These are phyloP conservation scores for Helicoverpa assulta DNA, from an alignment of 2,888 invertebrate species.

Conservation along the genomic window DNA sequence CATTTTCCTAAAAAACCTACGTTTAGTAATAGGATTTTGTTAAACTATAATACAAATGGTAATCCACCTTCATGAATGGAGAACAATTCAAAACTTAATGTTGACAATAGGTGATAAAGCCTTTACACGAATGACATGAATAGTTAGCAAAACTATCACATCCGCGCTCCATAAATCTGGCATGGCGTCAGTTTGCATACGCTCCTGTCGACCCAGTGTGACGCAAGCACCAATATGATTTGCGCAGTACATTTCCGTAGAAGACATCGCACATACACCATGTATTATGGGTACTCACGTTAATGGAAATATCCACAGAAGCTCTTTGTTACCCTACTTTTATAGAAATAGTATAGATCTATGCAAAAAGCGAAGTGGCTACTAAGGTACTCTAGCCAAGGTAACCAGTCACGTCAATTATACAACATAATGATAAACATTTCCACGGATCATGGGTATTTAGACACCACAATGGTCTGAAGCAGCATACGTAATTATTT, in stretches of 20 bases:
- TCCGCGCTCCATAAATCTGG: slow-evolving; percentile 64
- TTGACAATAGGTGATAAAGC: slow-evolving; percentile 61
- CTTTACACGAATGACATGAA: slow-evolving; percentile 54
- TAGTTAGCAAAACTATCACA: slow-evolving; percentile 72
- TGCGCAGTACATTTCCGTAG: slow-evolving; percentile 72
- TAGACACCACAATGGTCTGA: slow-evolving; percentile 72
- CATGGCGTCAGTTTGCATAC: slow-evolving; percentile 63
- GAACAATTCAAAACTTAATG: slow-evolving; percentile 50
- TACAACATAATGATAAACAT: slow-evolving; percentile 77
- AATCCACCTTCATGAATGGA: slow-evolving; percentile 37
- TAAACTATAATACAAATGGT: slow-evolving; percentile 36
- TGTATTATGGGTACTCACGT: slow-evolving; percentile 22
- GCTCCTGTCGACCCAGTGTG: slow-evolving; percentile 63
- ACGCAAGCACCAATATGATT: slow-evolving; percentile 70
- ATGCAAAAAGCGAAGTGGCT: slow-evolving; percentile 67
- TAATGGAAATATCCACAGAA: slow-evolving; percentile 56
- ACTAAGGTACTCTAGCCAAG: slow-evolving; percentile 76
- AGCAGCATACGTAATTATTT: slow-evolving; percentile 74
- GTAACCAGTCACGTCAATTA: slow-evolving; percentile 75
- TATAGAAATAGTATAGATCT: slow-evolving; percentile 46
- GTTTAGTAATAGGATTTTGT: slow-evolving; percentile 26
- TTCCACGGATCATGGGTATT: slow-evolving; percentile 83
- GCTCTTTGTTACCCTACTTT: slow-evolving; percentile 67
- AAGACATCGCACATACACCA: slow-evolving; percentile 58
- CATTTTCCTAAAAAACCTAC: slow-evolving; percentile 34